phyloP scores from a whole-genome alignment of 30 jellyfish, hydroid and myxozoan genomes.

The Catostylus mosaicus region DNA sequence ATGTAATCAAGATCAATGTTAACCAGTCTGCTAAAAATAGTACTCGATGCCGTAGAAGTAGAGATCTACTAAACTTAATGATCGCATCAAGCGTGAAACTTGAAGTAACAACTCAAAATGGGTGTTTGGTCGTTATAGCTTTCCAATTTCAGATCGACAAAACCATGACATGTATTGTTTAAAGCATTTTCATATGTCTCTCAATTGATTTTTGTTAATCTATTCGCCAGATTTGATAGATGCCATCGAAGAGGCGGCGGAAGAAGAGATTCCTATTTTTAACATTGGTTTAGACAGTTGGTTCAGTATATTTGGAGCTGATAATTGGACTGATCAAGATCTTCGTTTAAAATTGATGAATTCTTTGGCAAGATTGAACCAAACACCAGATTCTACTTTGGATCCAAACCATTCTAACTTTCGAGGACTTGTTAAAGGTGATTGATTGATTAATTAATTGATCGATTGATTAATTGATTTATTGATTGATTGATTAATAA shows the following conservation, averaged over 20 bases:
- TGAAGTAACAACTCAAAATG: too few relatives aligned
- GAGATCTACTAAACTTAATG: too few relatives aligned
- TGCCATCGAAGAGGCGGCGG: conserved; percentile 62
- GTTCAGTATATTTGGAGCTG: conserved; percentile 57
- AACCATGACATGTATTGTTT: not conserved
- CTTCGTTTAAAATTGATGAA: conserved; percentile 53
- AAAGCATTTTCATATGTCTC: not conserved
- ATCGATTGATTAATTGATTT: too few relatives aligned
- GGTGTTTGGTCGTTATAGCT: not conserved
- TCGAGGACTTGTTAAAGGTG: conserved; percentile 49
- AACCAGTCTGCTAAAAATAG: too few relatives aligned
- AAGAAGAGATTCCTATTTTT: conserved; percentile 43
- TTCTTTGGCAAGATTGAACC: conserved; percentile 43
- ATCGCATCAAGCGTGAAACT: too few relatives aligned
- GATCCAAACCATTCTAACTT: conserved; percentile 49
- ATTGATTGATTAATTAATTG: not conserved
- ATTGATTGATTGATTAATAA: too few relatives aligned
- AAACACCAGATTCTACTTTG: conserved; percentile 44
- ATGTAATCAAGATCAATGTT: too few relatives aligned
- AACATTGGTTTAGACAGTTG: conserved; percentile 58
- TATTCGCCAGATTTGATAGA: conserved; percentile 27
- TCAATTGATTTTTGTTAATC: not conserved
- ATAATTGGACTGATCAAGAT: conserved; percentile 40
- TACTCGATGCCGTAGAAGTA: too few relatives aligned
- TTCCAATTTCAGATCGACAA: not conserved